Evolutionary conservation across 2,888 invertebrate species (phyloP), one percentile per base, ranked within the genome.

Genomic region (Muschampia plurimacula): DNA sequence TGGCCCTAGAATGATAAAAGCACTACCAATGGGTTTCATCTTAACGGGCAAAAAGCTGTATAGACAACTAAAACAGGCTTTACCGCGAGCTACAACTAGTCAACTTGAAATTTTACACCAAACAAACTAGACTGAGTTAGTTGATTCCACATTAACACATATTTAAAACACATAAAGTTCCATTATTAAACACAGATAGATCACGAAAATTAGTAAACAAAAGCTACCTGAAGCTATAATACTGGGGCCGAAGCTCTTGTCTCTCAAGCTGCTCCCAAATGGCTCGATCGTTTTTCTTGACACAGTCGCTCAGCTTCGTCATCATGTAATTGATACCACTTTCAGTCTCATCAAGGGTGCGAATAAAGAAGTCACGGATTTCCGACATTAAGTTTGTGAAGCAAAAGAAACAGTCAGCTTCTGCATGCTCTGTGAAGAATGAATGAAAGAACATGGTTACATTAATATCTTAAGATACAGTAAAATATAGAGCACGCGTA

Each of bases 311-410:
- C 75, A 99, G 95, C 78, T 96, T 96, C 67, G 92, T 95, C 99
- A 99, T 99, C 96, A 98, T 97, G 78, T 96, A 96, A 87, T 97
- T 97, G 75, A 98, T 98, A 1, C 99, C 99, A 84, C 97, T 96
- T 79, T 97, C 97, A 0, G 98, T 96, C 89, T 99, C 98, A 88
- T 99, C 99, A 79, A 99, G 91, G 0, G 98, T 97, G 83, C 99
- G 98, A 79, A 99, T 99, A 87, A 99, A 99, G 86, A 98, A 98
- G 88, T 99, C 99, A 41, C 99, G 95, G 76, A 99, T 99, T 93
- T 99, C 99, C 0, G 97, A 97, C 99, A 99, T 99, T 67, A 99
- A 92, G 87, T 98, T 98, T 4, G 99, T 99, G 88, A 99, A 99
- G 85, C 99, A 99, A 92, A 99, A 99, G 90, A 99, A 99, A 75